These are phyloP conservation scores for Helobdella robusta DNA, from an alignment of 2,888 invertebrate genomes.

Conservation along the genomic window DNA sequence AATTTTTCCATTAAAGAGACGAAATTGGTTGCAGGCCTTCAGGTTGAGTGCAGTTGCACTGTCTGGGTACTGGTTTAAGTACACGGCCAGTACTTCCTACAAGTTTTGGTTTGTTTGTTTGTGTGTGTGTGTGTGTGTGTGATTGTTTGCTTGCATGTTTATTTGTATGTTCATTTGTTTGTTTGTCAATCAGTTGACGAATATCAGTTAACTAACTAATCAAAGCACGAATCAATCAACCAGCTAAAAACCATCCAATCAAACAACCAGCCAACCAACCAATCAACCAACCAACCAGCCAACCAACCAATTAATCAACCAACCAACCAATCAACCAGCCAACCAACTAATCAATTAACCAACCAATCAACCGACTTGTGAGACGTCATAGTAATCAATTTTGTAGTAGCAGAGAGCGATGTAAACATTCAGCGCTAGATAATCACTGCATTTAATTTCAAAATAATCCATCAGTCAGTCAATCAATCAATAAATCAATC, in stretches of 20 bases:
- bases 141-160: neutral
- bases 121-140: slow-evolving; percentile 3
- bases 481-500: too few species aligned
- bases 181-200: neutral
- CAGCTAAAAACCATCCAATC: too few species aligned
- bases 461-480: too few species aligned
- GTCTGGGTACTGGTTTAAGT: slow-evolving; percentile 79
- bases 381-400: slow-evolving; percentile 92
- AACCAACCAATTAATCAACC: too few species aligned
- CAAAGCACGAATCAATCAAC: neutral
- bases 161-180: neutral
- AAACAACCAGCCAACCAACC: too few species aligned
- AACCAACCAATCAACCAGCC: too few species aligned
- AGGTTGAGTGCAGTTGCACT: slow-evolving; percentile 90
- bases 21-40: slow-evolving; percentile 72
- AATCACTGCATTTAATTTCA: slow-evolving; percentile 61
- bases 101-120: neutral
- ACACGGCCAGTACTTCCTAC: slow-evolving; percentile 79
- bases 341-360: too few species aligned
- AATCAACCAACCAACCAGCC: too few species aligned
- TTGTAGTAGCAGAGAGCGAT: slow-evolving; percentile 96
- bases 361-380: slow-evolving; percentile 64
- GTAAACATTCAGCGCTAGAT: slow-evolving; percentile 87
- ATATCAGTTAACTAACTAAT: neutral
- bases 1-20: slow-evolving; percentile 82